Base-by-base conservation (phyloP, 2,797 vertebrate genomes). In the Danio jaintianensis region DNA sequence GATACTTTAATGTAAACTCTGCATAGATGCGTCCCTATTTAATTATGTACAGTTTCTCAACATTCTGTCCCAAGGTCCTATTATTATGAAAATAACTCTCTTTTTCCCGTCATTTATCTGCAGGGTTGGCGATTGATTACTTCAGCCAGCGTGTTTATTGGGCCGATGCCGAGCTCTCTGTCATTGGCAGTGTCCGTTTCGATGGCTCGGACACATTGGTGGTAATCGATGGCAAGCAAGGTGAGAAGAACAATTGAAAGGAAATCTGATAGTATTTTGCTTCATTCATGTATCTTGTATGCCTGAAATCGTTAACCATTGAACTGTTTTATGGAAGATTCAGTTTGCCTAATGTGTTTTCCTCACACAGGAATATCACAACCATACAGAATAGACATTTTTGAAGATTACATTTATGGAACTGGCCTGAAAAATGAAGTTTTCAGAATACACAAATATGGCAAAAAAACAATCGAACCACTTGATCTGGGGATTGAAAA, bases 331-430 rank as follows among this genome's bases (percentile, higher is more conserved):
- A 29, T 29, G 18, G 18, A 45, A 16, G 0, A 47, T 12, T 73
- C 8, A 7, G 16, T 50, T 48, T 61, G 18, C 50, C 45, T 50
- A 20, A 78, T 43, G 12, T 43, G 2, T 50, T 69, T 78, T 7
- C 47, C 20, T 70, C 36, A 47, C 29, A 63, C 81, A 99, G 97
- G 98, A 75, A 94, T 99, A 74, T 90, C 96, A 7, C 96, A 98
- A 86, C 98, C 98, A 18, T 97, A 98, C 77, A 95, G 96, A 89
- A 98, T 99, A 85, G 96, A 98, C 85, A 79, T 99, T 90, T 99
- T 99, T 94, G 97, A 99, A 89, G 97, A 99, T 91, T 97, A 96
- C 85, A 96, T 99, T 83, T 99, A 98, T 83, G 98, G 98, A 89
- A 97, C 96, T 18, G 95, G 96, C 85, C 92, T 98, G 18, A 98